Conservation (phyloP, 2,797 vertebrate genomes). For the Neomorphus geoffroyi region DNA sequence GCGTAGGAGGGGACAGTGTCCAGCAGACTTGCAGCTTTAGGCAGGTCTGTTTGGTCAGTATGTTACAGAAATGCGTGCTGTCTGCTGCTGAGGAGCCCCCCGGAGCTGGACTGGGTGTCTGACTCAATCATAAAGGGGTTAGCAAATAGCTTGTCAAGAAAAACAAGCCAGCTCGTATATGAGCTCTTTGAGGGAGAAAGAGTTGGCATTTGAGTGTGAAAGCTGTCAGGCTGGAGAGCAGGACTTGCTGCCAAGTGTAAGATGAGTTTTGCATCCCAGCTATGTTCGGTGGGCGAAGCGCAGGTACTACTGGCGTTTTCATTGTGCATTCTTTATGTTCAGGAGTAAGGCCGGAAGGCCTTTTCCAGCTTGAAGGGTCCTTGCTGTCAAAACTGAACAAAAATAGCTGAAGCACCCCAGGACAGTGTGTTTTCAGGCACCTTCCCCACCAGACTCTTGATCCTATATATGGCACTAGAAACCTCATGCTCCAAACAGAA, state of each 20-base stretch:
- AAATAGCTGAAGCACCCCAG: neutral
- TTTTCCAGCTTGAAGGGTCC: neutral
- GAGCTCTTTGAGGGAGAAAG: neutral
- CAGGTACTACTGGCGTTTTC: neutral
- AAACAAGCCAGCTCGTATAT: neutral
- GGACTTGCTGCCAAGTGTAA: neutral
- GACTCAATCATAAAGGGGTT: accelerated
- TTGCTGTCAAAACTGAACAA: neutral
- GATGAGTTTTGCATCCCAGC: neutral
- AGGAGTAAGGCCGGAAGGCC: neutral
- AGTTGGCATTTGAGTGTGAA: neutral
- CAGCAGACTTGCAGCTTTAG: accelerated
- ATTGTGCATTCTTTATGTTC: neutral
- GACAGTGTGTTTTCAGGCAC: neutral
- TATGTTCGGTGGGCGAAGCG: accelerated
- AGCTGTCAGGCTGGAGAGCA: neutral
- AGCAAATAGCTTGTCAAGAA: neutral
- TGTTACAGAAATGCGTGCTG: neutral
- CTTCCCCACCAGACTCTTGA: accelerated
- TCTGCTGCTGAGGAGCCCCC: neutral
- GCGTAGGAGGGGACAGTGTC: accelerated
- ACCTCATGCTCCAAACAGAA: neutral
- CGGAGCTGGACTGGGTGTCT: neutral
- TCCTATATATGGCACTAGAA: neutral
- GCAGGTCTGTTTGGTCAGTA: neutral